Evolutionary conservation across 2,888 invertebrate species (phyloP), one percentile per base, ranked within the genome.

Genomic region (Rhagophthalmus giganteus): DNA sequence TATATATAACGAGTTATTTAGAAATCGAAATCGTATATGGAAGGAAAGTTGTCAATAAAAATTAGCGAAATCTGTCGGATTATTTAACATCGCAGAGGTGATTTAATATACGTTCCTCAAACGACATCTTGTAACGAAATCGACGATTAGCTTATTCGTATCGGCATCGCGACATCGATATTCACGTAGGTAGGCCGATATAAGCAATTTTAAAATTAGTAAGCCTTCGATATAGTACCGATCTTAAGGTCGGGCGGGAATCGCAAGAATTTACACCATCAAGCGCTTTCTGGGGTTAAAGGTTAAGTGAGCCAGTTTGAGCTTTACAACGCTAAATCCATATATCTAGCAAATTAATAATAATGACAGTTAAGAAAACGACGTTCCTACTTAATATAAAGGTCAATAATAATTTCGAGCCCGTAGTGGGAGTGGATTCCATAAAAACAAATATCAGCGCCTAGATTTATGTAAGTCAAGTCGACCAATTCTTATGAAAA

Each of bases 251-350:
- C n/a, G n/a, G n/a, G n/a, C n/a, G n/a, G n/a, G n/a, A 9, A 32
- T 10, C 20, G 31, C 20, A 13, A 13, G 14, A 30, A 13, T 31
- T 40, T 30, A 25, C 24, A 32, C 32, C 32, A 41, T 41, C 32
- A 41, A 32, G 32, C 10, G 41, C 13, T 41, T 24, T 41, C 31
- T 32, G 25, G 24, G 41, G 41, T 42, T 34, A 42, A 42, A 42
- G 42, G 42, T 42, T 42, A 42, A 34, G 16, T 15, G 12, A 6
- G 15, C 15, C 41, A 26, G 39, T 39, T 39, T 28, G 26, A 14
- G 27, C 27, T 27, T 13, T 25, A 7, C 2, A 28, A 15, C 25
- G n/a, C 16, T 32, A 24, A 32, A 32, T 30, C 41, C 34, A 24
- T 9, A n/a, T 34, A 10, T 9, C n/a, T 34, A 2, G 15, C 25